Evolutionary conservation across 2,888 invertebrate genomes (phyloP), one percentile per base, ranked within the genome.

Genomic region (Parasteatoda lunata): DNA sequence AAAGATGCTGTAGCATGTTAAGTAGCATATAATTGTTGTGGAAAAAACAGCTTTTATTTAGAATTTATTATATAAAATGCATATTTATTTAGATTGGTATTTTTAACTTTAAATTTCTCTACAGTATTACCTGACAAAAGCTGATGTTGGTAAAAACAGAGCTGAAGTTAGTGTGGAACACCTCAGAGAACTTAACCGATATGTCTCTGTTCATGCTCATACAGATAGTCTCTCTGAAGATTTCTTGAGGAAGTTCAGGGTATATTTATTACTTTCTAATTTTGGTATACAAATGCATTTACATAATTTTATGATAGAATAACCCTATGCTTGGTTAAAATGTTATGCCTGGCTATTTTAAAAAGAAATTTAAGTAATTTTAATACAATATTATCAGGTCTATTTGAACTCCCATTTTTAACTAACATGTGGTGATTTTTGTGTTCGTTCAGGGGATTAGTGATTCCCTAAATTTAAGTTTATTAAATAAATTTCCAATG

Each of bases 171-270:
- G 96, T 76, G 94, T 95, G 91, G 94, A 95, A 90, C 95, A 96
- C 90, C 93, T 98, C 71, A 94, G 96, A 0, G 98, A 98, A 92
- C 93, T 98, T 76, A 98, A 98, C 92, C 96, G 94, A 90, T 98
- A 98, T 92, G 98, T 98, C 71, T 95, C 96, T 70, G 97, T 97
- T 0, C 94, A 94, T 48, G 93, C 95, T 6, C 94, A 95, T 91
- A 95, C 95, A 0, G 96, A 95, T 0, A 92, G 94, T 0, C 93
- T 99, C 51, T 95, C 94, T 45, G 96, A 96, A 87, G 95, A 96
- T 0, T 95, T 95, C 90, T 92, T 99, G 45, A 94, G 94, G 90
- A 90, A 92, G 64, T 93, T 93, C 89, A 92, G 92, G 8, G 89
- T 89, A 71, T 65, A 79, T 66, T 11, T 70, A 52, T 49, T 11